Conservation (phyloP, 2,888 invertebrate genomes). For the Sicus ferrugineus region DNA sequence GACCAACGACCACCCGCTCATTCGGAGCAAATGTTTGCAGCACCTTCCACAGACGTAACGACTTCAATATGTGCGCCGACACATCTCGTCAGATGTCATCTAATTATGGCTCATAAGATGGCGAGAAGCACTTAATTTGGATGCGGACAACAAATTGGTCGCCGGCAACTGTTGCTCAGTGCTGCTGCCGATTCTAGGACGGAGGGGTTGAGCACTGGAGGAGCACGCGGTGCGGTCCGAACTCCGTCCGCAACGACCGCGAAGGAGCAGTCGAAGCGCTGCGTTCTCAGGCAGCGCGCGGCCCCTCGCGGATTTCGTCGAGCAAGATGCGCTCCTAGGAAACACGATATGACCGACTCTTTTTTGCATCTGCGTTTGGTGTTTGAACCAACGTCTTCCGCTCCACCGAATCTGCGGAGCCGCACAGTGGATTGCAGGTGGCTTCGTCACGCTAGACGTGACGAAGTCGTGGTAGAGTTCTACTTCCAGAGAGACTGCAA, state of each 20-base stretch:
- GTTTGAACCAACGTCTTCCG: conserved; percentile 6
- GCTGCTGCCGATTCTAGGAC: background rate
- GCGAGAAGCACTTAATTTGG: conserved; percentile 16
- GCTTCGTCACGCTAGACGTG: too few species aligned
- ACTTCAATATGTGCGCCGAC: background rate
- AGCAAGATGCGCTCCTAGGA: background rate
- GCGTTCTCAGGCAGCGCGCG: background rate
- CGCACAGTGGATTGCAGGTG: too few species aligned
- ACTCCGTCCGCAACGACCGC: background rate
- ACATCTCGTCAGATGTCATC: conserved; percentile 21
- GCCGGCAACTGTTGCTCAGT: conserved; percentile 23
- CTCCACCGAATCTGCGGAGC: conserved; percentile 17
- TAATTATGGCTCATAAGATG: conserved; percentile 24
- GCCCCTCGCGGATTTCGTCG: background rate
- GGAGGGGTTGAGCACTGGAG: background rate
- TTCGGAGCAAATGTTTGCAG: conserved; percentile 4
- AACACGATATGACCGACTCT: conserved; percentile 11
- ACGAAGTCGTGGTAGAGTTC: too few species aligned
- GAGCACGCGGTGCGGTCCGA: background rate
- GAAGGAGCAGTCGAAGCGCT: background rate
- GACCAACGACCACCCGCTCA: conserved; percentile 26
- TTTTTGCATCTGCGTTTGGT: background rate
- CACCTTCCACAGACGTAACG: conserved; percentile 2
- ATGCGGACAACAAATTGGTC: background rate
- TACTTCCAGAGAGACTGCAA: too few species aligned